A percentile compares a stretch with the other conserved stretches of the same genome.
These are phyloP conservation scores for Ceratina japonica DNA, from an alignment of 1,140 invertebrate genomes.

Conservation along the genomic window DNA sequence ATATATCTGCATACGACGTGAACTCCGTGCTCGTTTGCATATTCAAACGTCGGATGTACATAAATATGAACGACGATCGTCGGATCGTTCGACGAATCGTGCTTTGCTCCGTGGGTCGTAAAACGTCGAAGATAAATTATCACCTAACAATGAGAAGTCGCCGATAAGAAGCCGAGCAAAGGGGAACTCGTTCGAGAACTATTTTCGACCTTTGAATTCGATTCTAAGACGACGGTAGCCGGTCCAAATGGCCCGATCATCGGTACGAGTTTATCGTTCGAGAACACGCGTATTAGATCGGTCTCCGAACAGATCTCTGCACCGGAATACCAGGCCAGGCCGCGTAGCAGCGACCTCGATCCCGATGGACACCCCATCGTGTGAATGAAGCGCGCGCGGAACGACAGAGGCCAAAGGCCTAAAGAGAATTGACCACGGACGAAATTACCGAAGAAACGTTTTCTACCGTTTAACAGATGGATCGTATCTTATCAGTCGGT, in stretches of 20 bases:
- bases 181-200: neutral
- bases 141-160: neutral
- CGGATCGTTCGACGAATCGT: neutral
- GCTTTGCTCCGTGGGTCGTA: neutral
- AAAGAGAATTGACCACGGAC: constrained; percentile 11
- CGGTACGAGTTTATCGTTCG: constrained; percentile 8
- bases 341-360: constrained; percentile 53
- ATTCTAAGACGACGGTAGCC: too few species aligned
- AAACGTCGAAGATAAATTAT: neutral
- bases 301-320: constrained; percentile 5
- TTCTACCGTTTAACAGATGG: neutral
- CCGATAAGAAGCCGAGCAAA: neutral
- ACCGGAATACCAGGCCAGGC: constrained; percentile 54
- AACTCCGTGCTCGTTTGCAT: too few species aligned
- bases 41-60: too few species aligned
- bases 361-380: constrained; percentile 39
- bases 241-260: constrained; percentile 18
- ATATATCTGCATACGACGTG: too few species aligned
- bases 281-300: constrained; percentile 20
- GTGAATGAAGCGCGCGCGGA: constrained; percentile 18
- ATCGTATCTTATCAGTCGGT: neutral
- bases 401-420: neutral
- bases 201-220: too few species aligned
- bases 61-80: too few species aligned
- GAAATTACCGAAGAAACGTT: constrained; percentile 16